Percentiles rank a stretch among this genome's conserved stretches.
Conservation (phyloP, 1,140 invertebrate species). For the Anastrepha obliqua region DNA sequence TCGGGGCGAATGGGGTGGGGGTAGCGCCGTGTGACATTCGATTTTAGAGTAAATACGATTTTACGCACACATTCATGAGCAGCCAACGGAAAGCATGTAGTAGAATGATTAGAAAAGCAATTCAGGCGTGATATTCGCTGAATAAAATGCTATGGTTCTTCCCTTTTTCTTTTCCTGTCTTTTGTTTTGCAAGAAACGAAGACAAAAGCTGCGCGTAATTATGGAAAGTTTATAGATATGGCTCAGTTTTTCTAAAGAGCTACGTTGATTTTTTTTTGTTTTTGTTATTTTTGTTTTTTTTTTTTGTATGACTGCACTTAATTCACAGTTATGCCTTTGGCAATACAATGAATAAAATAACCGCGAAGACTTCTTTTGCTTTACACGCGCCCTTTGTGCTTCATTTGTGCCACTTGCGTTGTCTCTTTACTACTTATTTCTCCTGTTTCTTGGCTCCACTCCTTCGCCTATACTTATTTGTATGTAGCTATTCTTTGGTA, state of each 20-base stretch:
- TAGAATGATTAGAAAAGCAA: background rate
- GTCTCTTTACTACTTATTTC: background rate
- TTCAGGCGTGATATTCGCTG: background rate
- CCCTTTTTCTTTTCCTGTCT: too few species aligned
- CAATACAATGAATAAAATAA: background rate
- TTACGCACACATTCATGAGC: background rate
- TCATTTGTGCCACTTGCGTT: background rate
- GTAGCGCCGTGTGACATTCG: background rate
- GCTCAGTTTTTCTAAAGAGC: too few species aligned
- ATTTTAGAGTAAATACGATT: slow-evolving; percentile 16
- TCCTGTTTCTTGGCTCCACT: background rate
- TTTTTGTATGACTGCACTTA: background rate
- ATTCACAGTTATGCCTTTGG: background rate
- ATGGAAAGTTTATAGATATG: too few species aligned
- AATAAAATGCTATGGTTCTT: background rate
- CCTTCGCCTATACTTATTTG: background rate
- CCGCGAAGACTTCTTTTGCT: background rate
- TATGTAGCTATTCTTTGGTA: background rate
- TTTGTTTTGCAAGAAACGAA: too few species aligned
- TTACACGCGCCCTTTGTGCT: background rate
- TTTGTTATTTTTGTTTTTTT: too few species aligned
- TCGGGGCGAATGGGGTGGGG: background rate
- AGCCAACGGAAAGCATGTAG: background rate
- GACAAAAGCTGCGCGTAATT: too few species aligned
- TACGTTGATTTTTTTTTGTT: too few species aligned